Evolutionary conservation across 2,797 vertebrate genomes (phyloP).

Genomic region (Heterohyrax brucei): DNA sequence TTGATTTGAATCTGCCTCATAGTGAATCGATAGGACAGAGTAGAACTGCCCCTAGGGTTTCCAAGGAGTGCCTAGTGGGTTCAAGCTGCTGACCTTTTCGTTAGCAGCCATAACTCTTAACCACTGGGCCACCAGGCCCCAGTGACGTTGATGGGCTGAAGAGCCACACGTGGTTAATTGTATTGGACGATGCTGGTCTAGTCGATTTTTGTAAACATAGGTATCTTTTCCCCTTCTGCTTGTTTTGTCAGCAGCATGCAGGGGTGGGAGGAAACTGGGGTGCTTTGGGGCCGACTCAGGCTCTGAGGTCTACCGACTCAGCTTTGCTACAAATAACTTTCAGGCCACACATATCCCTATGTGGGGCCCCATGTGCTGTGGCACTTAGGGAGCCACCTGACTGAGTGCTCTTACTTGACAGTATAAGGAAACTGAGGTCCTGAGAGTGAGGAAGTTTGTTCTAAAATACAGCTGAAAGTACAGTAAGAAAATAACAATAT

Average conservation of each 20-base stretch:
- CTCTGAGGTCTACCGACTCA: not conserved
- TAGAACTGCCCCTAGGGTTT: not conserved
- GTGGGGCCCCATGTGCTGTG: not conserved
- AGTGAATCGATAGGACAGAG: too few species aligned
- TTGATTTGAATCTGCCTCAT: too few species aligned
- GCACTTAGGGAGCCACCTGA: not conserved
- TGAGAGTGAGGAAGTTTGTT: not conserved
- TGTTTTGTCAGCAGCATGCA: not conserved
- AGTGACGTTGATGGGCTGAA: too few species aligned
- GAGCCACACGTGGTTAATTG: too few species aligned
- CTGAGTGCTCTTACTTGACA: not conserved
- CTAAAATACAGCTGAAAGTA: not conserved
- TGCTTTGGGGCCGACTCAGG: not conserved
- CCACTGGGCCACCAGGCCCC: not conserved
- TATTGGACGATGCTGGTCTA: not conserved
- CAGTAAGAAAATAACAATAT: not conserved
- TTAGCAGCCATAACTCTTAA: too few species aligned
- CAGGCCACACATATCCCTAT: not conserved
- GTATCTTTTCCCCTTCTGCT: not conserved
- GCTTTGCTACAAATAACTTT: conserved; percentile 16
- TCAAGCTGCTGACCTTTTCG: too few species aligned
- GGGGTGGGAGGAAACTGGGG: not conserved
- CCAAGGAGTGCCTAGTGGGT: too few species aligned
- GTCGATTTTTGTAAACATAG: not conserved
- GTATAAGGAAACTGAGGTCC: not conserved